A percentile compares a stretch with the other conserved stretches of the same genome.
Conservation (phyloP, 2,797 vertebrate species). For the Catamblyrhynchus diadema region DNA sequence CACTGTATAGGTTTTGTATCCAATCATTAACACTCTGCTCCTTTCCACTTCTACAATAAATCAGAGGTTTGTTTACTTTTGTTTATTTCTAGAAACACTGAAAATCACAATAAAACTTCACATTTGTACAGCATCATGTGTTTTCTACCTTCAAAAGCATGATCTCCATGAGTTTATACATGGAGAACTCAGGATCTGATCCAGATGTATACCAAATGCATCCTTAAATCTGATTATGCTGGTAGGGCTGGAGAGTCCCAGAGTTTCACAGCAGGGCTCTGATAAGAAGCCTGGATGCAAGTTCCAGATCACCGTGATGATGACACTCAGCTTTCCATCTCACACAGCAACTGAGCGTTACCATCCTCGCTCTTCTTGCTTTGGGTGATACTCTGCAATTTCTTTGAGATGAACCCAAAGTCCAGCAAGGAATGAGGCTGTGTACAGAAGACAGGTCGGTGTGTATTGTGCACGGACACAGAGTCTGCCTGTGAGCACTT, state of each 20-base stretch:
- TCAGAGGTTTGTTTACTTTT: background rate
- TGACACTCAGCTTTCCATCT: background rate
- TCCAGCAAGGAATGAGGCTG: too few species aligned
- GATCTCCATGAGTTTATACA: accelerated
- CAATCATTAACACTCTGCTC: background rate
- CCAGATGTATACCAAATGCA: background rate
- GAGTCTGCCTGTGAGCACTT: background rate
- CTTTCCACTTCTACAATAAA: background rate
- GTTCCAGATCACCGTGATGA: background rate
- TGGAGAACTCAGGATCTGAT: background rate
- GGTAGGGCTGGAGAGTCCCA: background rate
- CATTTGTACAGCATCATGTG: background rate
- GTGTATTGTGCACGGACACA: too few species aligned
- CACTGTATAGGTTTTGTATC: background rate
- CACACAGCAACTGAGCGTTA: accelerated
- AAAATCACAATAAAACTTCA: background rate
- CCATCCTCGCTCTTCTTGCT: accelerated
- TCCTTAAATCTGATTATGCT: background rate
- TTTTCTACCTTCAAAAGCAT: background rate
- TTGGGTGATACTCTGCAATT: background rate
- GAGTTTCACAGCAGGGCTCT: background rate
- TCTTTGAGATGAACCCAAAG: background rate
- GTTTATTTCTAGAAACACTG: background rate
- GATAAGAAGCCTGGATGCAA: background rate
- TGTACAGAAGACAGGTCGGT: background rate